These are phyloP conservation scores for Bergia sp. DNA, from an alignment of 92 coral and sea anemone genomes.

Conservation along the genomic window DNA sequence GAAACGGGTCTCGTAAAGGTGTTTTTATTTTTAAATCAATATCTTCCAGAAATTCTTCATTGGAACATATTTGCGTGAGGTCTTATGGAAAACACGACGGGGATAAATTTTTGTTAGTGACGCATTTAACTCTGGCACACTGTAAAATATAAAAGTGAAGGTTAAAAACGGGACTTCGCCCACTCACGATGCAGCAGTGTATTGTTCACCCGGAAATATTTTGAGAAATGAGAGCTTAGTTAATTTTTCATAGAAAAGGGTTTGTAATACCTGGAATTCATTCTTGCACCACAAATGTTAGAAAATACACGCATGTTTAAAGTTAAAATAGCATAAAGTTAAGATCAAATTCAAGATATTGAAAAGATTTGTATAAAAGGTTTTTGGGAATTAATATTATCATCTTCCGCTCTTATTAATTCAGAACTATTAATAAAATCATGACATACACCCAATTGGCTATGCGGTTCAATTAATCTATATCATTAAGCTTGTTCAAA, in stretches of 20 bases:
- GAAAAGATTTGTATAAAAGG: neutral
- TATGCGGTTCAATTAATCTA: neutral
- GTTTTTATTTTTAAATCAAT: too few relatives aligned
- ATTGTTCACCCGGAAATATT: neutral
- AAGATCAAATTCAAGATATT: neutral
- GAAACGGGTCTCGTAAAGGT: too few relatives aligned
- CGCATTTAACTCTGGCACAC: conserved; percentile 2
- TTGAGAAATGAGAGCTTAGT: neutral
- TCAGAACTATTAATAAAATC: neutral
- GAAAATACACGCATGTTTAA: neutral
- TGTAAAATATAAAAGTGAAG: neutral
- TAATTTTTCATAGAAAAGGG: too few relatives aligned
- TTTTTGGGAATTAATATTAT: neutral
- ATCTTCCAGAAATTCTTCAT: neutral
- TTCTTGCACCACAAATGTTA: neutral
- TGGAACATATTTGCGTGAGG: neutral
- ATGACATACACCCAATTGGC: neutral
- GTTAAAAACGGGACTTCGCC: neutral
- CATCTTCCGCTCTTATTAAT: neutral
- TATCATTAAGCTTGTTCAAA: neutral
- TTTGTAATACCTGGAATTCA: neutral
- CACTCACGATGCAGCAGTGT: neutral
- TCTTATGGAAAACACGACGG: neutral
- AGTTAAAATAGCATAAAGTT: neutral
- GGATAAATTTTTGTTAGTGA: neutral